Base-by-base conservation (phyloP, 2,888 invertebrate genomes). In the Arctia plantaginis region DNA sequence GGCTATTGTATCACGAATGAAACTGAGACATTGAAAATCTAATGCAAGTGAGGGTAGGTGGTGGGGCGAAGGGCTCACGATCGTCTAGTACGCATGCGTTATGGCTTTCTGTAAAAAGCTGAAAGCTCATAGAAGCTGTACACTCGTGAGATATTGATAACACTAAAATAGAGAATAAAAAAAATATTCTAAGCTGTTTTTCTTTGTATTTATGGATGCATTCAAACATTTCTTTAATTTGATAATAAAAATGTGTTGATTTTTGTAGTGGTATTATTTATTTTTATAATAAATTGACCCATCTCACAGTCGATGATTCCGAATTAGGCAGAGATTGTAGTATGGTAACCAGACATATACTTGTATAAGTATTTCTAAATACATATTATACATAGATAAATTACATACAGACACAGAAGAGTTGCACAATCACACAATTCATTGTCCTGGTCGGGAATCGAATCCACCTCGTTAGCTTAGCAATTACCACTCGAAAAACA, bases 51-150 rank as follows among this genome's bases (percentile, higher is more conserved):
- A 4, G 27, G 15, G 27, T 27, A 12, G 12, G 41, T 13, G 39
- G 27, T 47, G 30, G 55, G 66, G 33, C 27, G 18, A 66, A 51
- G 30, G 47, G 62, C 79, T 81, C 90, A 86, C 67, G 67, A 67
- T 67, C 86, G 81, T 89, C 80, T 81, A 85, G 90, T 89, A 89
- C 88, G 93, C 93, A 90, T 93, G 92, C 90, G 88, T 88, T 80
- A 87, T 90, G 90, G 90, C 91, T 93, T 93, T 90, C 86, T 77
- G 66, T 66, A 71, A 72, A 30, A 8, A 74, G 78, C n/a, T 18
- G 88, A 93, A 93, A 93, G 93, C 92, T 82, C 91, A 92, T 85
- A 89, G 92, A 92, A 93, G 93, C 93, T 82, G 71, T 90, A 90
- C 91, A 88, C 86, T 92, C 93, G 90, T 82, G 84, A 79, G 69